Conservation (phyloP, 2,888 invertebrate genomes). For the Agrotis puta region DNA sequence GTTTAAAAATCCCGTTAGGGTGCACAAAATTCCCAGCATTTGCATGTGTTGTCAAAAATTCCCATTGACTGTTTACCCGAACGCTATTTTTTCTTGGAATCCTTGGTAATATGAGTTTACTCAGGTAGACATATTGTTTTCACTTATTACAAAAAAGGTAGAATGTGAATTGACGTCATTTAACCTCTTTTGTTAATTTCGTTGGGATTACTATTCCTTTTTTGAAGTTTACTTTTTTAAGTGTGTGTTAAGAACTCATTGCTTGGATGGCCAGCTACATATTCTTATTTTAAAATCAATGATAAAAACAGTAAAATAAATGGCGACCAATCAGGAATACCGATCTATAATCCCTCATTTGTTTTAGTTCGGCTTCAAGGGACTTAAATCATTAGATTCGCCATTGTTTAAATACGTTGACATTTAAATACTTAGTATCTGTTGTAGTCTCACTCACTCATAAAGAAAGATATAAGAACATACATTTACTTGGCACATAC, state of each 20-base stretch:
- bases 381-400: background rate
- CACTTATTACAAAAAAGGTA: background rate
- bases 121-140: constrained; percentile 57
- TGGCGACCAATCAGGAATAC: too few relatives aligned
- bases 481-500: too few relatives aligned
- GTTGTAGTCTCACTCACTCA: too few relatives aligned
- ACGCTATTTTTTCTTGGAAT: constrained; percentile 43
- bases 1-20: constrained; percentile 38
- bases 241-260: background rate
- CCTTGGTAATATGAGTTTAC: constrained; percentile 18
- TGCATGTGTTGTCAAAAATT: constrained; percentile 18
- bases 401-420: too few relatives aligned
- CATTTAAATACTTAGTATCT: too few relatives aligned
- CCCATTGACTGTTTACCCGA: constrained; percentile 10
- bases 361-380: background rate
- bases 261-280: background rate
- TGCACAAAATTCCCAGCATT: constrained; percentile 22
- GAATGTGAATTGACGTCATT: background rate
- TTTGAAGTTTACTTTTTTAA: background rate
- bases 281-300: too few relatives aligned
- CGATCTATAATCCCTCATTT: too few relatives aligned
- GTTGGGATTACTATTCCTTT: background rate
- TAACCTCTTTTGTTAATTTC: constrained; percentile 6
- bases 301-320: too few relatives aligned
- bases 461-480: too few relatives aligned